These are phyloP conservation scores for Anguilla obscura DNA, from an alignment of 2,797 vertebrate genomes.

Conservation along the genomic window DNA sequence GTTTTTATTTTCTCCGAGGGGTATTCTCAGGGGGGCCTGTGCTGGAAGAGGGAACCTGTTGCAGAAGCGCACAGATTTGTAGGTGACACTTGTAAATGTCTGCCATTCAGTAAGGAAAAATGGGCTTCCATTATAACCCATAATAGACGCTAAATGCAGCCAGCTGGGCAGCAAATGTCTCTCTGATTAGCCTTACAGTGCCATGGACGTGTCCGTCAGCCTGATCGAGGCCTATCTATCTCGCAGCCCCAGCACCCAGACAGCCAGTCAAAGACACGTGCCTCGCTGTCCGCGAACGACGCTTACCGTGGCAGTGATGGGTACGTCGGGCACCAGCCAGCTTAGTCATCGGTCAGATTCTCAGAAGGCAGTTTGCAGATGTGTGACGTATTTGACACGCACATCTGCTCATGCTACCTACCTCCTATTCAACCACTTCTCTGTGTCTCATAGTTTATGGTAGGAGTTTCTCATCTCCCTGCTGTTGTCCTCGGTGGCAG, in stretches of 20 bases:
- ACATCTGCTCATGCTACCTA: too few relatives aligned
- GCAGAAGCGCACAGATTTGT: background rate
- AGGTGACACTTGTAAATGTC: background rate
- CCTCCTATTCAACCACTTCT: too few relatives aligned
- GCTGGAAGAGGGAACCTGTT: background rate
- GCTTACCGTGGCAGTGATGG: too few relatives aligned
- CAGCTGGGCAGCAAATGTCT: background rate
- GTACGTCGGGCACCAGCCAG: too few relatives aligned
- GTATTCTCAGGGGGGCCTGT: background rate
- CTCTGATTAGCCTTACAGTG: background rate
- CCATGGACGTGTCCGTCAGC: background rate
- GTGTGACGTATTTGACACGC: too few relatives aligned
- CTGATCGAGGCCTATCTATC: too few relatives aligned
- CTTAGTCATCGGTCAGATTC: too few relatives aligned
- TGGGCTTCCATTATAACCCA: background rate
- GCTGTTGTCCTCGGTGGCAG: background rate
- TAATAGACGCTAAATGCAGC: background rate
- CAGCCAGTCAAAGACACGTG: too few relatives aligned
- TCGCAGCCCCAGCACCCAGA: too few relatives aligned
- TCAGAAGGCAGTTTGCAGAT: too few relatives aligned
- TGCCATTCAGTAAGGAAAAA: constrained; percentile 1
- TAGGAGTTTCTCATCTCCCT: background rate
- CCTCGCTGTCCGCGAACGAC: too few relatives aligned
- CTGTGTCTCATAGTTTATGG: background rate
- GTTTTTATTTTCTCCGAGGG: background rate